Evolutionary conservation across 2,113 vertebrate species (phyloP), one percentile per base, ranked within the genome.

Genomic region (Passerina amoena): DNA sequence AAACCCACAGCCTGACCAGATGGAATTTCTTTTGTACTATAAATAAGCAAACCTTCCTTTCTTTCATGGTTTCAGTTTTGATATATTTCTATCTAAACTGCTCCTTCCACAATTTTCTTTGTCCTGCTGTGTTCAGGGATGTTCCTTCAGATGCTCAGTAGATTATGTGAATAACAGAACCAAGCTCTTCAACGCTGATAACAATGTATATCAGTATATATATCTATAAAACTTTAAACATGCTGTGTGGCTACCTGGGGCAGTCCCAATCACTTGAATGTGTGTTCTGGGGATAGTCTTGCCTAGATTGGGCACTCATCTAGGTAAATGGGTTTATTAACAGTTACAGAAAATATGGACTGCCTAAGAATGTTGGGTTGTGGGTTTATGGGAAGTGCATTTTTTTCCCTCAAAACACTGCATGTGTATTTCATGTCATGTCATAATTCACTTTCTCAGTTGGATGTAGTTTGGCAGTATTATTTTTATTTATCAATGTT

Each of bases 31-130:
- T 83, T 50, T 70, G 20, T 86, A 45, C 53, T 59, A 14, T 68
- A 89, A 96, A 89, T 86, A 90, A 76, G 40, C 61, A 93, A 73
- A 76, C 37, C 61, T n/a, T 14, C 70, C 73, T 59, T 82, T 80
- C 57, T 75, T 66, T 83, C 50, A 44, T 80, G 56, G 59, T 40
- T 45, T 88, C 42, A 31, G 5, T 85, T 90, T 93, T 94, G 31
- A 63, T 96, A 53, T 48, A n/a, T 91, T 94, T 87, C 69, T 91
- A 31, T 81, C 72, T 91, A 78, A 80, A 82, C 64, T 84, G 68
- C 75, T 90, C 25, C 85, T 93, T 88, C 68, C 48, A 60, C 56
- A 47, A 6, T 93, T 90, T 78, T 88, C 23, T 75, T 86, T 4
- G 2, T 80, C 31, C 40, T 88, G 33, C 56, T 84, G 28, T 24